Evolutionary conservation across 2,888 invertebrate genomes (phyloP).

Genomic region (Bembecia ichneumoniformis): DNA sequence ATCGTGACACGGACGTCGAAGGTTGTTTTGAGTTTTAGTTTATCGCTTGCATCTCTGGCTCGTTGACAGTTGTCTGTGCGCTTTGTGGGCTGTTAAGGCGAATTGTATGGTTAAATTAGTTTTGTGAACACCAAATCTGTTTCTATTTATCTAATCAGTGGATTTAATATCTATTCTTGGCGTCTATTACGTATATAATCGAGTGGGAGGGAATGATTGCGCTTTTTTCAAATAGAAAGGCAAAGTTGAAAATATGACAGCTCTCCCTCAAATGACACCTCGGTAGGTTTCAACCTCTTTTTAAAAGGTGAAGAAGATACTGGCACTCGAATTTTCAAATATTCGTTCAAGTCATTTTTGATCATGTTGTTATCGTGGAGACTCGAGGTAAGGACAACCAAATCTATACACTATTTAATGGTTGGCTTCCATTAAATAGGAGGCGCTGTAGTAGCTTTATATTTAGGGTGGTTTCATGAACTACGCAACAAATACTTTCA

Average conservation of each 20-base stretch:
- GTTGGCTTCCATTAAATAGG: too few species aligned
- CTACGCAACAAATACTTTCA: too few species aligned
- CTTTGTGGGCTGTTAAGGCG: slow-evolving; percentile 31
- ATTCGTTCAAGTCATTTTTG: too few species aligned
- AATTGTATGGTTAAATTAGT: slow-evolving; percentile 39
- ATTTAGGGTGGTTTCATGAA: too few species aligned
- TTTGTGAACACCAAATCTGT: slow-evolving; percentile 21
- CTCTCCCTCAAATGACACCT: too few species aligned
- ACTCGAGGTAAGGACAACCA: too few species aligned
- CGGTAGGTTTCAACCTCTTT: too few species aligned
- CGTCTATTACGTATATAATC: not conserved
- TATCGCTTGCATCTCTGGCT: slow-evolving; percentile 29
- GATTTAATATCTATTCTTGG: slow-evolving; percentile 3
- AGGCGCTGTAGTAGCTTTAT: too few species aligned
- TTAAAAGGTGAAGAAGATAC: too few species aligned
- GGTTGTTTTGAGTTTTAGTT: slow-evolving; percentile 14
- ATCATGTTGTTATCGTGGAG: not conserved
- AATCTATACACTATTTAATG: too few species aligned
- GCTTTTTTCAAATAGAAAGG: not conserved
- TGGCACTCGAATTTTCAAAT: too few species aligned
- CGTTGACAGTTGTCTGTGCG: slow-evolving; percentile 44
- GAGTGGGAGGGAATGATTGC: not conserved
- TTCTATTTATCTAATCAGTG: slow-evolving; percentile 17
- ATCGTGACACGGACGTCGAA: not conserved
- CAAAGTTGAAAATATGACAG: too few species aligned